phyloP scores from a whole-genome alignment of 2,888 invertebrate genomes.

The Sarcophaga rosellei region DNA sequence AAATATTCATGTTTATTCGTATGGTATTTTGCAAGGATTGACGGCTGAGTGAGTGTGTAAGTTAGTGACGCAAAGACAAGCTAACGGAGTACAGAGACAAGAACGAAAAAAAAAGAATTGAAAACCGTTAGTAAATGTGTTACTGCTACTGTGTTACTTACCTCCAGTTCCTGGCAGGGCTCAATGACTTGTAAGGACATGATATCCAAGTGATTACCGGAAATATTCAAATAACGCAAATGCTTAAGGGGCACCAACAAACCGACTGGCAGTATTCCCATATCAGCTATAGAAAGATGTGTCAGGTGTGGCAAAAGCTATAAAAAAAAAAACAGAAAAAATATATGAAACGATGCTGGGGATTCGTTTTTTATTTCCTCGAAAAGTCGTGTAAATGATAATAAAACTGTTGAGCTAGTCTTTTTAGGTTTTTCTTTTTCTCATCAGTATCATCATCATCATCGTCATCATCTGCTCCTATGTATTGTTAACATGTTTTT shows the following conservation, averaged over 20 bases:
- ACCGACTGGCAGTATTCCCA: conserved; percentile 81
- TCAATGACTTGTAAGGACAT: conserved; percentile 80
- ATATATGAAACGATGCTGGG: background rate
- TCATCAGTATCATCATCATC: too few species aligned
- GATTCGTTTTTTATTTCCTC: too few species aligned
- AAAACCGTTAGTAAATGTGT: background rate
- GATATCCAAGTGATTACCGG: conserved; percentile 86
- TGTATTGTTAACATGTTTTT: conserved; percentile 47
- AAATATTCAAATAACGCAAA: conserved; percentile 87
- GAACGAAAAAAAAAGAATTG: background rate
- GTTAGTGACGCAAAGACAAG: too few species aligned
- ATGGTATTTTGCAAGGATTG: conserved; percentile 21
- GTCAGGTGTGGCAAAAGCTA: conserved; percentile 80
- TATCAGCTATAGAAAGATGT: conserved; percentile 80
- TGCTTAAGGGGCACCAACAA: conserved; percentile 81
- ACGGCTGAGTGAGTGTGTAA: background rate
- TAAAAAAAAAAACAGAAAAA: conserved; percentile 63
- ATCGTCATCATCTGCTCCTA: too few species aligned
- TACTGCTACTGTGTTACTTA: conserved; percentile 70
- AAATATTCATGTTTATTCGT: too few species aligned
- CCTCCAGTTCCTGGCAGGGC: conserved; percentile 80
- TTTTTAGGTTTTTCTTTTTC: too few species aligned
- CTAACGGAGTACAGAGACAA: background rate
- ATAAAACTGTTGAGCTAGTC: too few species aligned
- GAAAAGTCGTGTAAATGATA: too few species aligned